Conservation (phyloP, 1,140 invertebrate species). For the Drosophila novamexicana region DNA sequence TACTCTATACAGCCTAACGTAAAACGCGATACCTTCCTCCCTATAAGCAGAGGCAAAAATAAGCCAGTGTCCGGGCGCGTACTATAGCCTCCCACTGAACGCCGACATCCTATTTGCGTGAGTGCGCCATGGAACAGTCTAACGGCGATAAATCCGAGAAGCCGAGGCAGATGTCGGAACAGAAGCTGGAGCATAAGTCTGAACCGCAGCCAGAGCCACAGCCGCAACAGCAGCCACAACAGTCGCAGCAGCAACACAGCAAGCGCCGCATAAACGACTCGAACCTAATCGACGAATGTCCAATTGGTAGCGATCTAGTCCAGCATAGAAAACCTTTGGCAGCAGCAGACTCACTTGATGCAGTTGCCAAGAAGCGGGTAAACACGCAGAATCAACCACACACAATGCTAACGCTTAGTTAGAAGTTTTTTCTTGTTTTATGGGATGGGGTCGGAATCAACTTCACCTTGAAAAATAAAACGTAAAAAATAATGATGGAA, state of each 20-base stretch:
- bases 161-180: slow-evolving; percentile 18
- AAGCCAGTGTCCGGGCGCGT: not conserved
- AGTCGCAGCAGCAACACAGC: not conserved
- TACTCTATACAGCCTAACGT: slow-evolving; percentile 21
- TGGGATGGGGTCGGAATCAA: not conserved
- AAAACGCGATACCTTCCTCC: not conserved
- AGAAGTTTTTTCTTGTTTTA: slow-evolving; percentile 20
- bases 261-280: slow-evolving; percentile 38
- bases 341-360: not conserved
- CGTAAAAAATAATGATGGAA: not conserved
- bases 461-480: slow-evolving; percentile 20
- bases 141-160: slow-evolving; percentile 46
- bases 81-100: not conserved
- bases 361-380: slow-evolving; percentile 59
- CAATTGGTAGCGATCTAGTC: not conserved
- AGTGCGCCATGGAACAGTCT: slow-evolving; percentile 47
- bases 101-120: not conserved
- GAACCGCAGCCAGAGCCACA: slow-evolving; percentile 14
- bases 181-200: not conserved
- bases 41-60: not conserved
- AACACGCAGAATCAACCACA: slow-evolving; percentile 30
- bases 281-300: not conserved
- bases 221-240: slow-evolving; percentile 6
- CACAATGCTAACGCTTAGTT: slow-evolving; percentile 31
- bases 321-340: slow-evolving; percentile 1